Evolutionary conservation across 2,113 vertebrate genomes (phyloP).

Genomic region (Syrmaticus mikado): DNA sequence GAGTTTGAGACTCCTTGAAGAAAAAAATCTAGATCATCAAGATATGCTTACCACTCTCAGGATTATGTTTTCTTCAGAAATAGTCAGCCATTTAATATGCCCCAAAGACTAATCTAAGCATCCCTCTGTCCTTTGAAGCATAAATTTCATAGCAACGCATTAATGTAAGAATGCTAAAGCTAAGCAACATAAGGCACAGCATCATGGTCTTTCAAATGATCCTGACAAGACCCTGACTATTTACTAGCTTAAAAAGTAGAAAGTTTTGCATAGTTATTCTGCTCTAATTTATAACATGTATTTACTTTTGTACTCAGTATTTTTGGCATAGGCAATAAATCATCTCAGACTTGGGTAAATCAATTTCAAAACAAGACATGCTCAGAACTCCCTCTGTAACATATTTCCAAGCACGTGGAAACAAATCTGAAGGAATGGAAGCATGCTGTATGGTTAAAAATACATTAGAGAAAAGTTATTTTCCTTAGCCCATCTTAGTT

Average conservation of each 20-base stretch:
- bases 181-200: not conserved
- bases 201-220: not conserved
- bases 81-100: not conserved
- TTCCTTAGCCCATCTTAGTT: not conserved
- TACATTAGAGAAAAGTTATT: not conserved
- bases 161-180: not conserved
- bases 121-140: not conserved
- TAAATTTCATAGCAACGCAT: not conserved
- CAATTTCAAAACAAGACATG: not conserved
- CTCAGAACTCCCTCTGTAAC: not conserved
- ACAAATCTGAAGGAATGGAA: not conserved
- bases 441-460: not conserved
- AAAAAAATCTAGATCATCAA: not conserved
- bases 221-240: not conserved
- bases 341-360: not conserved
- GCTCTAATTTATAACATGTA: accelerated
- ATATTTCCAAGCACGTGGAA: not conserved
- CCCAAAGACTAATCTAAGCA: not conserved
- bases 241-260: not conserved
- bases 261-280: not conserved
- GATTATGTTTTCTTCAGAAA: not conserved
- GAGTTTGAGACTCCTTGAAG: not conserved
- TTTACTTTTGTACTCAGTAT: not conserved
- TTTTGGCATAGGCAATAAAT: not conserved
- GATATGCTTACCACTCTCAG: not conserved